Evolutionary conservation across 37 sponge, comb jelly and placozoan species (phyloP), one percentile per base, ranked within the genome.

Genomic region (Beroe forskalii): DNA sequence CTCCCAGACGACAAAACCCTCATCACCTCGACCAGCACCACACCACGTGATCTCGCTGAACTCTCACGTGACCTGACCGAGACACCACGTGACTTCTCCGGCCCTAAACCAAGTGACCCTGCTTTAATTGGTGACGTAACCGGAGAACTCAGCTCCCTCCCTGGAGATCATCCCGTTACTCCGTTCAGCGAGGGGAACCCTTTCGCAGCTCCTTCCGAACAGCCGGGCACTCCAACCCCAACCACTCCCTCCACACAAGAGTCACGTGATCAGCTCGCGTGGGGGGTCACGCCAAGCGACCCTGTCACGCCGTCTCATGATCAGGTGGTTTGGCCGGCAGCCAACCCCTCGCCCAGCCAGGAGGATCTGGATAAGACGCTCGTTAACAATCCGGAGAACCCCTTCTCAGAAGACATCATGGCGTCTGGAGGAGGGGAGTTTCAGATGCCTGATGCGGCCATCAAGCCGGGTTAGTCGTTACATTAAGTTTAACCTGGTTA

Each of bases 131-230:
- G 12, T 48, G 55, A 48, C 55, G 55, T 48, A 6, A 48, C 55
- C 12, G 55, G 55, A 12, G 55, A 48, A 12, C 55, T 48, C 12
- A 48, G 55, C 55, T 48, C 55, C 55, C 55, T 48, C 12, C 55
- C 12, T 48, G 55, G 12, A 6, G 55, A 48, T 17, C 55, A 6
- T 17, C 12, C 55, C 55, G 55, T 48, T 12, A 48, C 55, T 6
- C 55, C 55, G 38, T 69, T 69, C 38, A 69, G 72, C 72, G 72
- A 69, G 72, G 35, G 72, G 19, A 69, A 69, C 17, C 72, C 72
- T 2, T 69, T 69, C 72, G 72, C 72, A 8, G 33, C 2, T 3
- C 19, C 12, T 17, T 69, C 32, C 8, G 39, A 37, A 1, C n/a
- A n/a, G n/a, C 55, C 55, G 6, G 55, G 55, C 6, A n/a, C n/a